Evolutionary conservation across 2,797 vertebrate genomes (phyloP).

Genomic region (Picus viridis): DNA sequence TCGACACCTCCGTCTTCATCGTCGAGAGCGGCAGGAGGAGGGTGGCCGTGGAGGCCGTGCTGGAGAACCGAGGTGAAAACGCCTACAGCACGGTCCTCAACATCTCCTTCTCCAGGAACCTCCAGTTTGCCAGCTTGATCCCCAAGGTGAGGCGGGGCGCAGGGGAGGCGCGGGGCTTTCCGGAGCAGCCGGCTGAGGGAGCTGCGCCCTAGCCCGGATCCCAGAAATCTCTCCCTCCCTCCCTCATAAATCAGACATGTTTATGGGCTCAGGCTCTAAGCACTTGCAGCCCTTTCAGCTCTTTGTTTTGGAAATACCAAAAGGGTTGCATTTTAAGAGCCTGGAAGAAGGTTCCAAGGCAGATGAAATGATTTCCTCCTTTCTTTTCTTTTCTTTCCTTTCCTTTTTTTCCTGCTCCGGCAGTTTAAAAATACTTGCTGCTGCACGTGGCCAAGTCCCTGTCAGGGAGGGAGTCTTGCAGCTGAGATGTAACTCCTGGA

Average conservation of each 20-base stretch:
- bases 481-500: slow-evolving; percentile 14
- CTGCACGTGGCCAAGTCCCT: not conserved
- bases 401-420: not conserved
- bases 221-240: too few species aligned
- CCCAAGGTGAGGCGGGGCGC: not conserved
- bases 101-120: slow-evolving; percentile 90
- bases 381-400: not conserved
- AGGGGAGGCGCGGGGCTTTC: not conserved
- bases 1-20: slow-evolving; percentile 81
- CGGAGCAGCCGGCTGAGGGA: not conserved
- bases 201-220: too few species aligned
- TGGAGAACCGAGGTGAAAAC: slow-evolving; percentile 95
- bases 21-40: slow-evolving; percentile 87
- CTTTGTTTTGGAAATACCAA: slow-evolving; percentile 2
- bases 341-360: not conserved
- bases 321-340: not conserved
- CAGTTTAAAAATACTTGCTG: not conserved
- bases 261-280: not conserved
- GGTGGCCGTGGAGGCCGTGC: slow-evolving; percentile 86
- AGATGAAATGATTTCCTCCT: not conserved
- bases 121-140: slow-evolving; percentile 91
- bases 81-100: slow-evolving; percentile 90
- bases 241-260: not conserved
- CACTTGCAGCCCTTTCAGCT: not conserved
- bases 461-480: not conserved